Percentiles rank a stretch among this genome's conserved stretches.
These are phyloP conservation scores for Amaurobius ferox DNA, from an alignment of 2,888 invertebrate genomes.

Conservation along the genomic window DNA sequence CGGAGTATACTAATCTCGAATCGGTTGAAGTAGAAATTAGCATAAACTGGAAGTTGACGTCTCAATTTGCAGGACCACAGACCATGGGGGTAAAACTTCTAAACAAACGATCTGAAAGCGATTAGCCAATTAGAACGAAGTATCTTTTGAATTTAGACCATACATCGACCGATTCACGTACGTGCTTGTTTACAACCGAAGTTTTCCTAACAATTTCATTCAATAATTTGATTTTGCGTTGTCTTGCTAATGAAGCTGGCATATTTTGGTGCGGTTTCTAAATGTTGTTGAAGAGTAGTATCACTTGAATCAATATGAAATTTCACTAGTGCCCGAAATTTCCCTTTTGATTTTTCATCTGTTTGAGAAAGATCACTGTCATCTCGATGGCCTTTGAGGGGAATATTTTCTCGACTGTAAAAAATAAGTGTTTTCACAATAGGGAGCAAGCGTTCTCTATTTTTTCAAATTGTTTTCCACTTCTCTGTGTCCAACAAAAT, in stretches of 20 bases:
- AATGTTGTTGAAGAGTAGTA: neutral
- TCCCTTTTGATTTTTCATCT: neutral
- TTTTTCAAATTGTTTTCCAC: neutral
- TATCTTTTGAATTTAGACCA: too few species aligned
- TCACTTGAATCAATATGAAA: slow-evolving; percentile 7
- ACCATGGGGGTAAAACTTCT: too few species aligned
- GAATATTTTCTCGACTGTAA: neutral
- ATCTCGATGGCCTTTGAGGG: neutral
- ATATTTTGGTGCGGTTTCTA: neutral
- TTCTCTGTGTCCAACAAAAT: neutral
- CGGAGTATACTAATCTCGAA: too few species aligned
- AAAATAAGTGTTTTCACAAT: neutral
- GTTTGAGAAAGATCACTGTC: neutral
- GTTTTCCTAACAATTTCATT: too few species aligned
- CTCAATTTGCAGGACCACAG: too few species aligned
- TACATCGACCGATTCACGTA: too few species aligned
- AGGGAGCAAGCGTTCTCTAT: slow-evolving; percentile 8
- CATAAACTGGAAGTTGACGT: too few species aligned
- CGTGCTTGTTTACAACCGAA: too few species aligned
- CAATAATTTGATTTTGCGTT: neutral
- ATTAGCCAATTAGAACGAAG: too few species aligned
- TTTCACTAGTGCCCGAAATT: neutral
- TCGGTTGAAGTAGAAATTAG: too few species aligned
- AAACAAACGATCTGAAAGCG: too few species aligned
- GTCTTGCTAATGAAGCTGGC: slow-evolving; percentile 1